Base-by-base conservation (phyloP, 2,113 vertebrate species). In the Cololabis saira region DNA sequence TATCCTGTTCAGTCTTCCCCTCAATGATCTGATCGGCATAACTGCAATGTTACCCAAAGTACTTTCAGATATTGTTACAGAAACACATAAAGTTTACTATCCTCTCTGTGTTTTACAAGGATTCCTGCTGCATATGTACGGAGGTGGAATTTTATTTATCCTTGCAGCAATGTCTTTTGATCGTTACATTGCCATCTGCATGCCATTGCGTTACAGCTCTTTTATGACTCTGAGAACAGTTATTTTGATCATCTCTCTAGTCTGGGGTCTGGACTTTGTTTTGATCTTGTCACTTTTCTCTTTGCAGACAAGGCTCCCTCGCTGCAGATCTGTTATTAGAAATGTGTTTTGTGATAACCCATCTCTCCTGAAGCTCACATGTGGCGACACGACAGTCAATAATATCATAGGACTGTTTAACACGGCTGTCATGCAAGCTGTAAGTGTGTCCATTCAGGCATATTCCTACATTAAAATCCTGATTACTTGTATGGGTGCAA, bases 101-200 rank as follows among this genome's bases (percentile, higher is more conserved):
- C 86, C 83, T 12, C 76, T 91, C 1, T 93, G 93, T 63, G 89
- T 94, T 13, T 61, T 94, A 3, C 93, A 94, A 57, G 93, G 76
- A 0, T 92, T 93, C 61, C 10, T 92, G 30, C 78, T 92, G 0
- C 92, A 94, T 74, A 83, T 91, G 85, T 93, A 92, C 10, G 93
- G 89, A 1, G 90, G 87, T 7, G 90, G 81, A 0, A 67, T 92
- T 54, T 63, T 92, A 16, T 91, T 94, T 22, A 88, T 93, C 13
- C 82, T 94, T 2, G 90, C 91, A 5, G 92, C 90, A 0, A 93
- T 94, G 93, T 87, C 93, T 11, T 88, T 93, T 22, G 92, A 94
- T 63, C 89, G 92, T 6, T 93, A 91, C n/a, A 58, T 89, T 13
- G 93, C 93, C 41, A 93, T 93, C 70, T 93, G 92, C 55, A 86